Percentiles rank a stretch among this genome's conserved stretches.
Conservation (phyloP, 1,140 invertebrate species). For the Parapsyche elsis region DNA sequence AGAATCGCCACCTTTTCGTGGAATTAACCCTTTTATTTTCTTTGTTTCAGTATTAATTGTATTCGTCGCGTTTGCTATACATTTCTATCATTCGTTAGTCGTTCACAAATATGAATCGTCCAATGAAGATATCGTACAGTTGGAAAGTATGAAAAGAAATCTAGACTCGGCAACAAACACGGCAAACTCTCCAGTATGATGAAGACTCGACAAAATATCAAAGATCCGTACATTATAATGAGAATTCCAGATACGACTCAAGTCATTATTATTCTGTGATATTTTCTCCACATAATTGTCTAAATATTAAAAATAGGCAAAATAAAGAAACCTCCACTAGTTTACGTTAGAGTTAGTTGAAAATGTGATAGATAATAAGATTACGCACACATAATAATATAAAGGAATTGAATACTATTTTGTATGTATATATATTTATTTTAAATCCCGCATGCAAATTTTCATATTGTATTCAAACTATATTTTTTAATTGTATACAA, state of each 20-base stretch:
- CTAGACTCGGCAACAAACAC: conserved; percentile 71
- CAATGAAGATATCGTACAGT: conserved; percentile 74
- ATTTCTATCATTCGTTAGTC: conserved; percentile 90
- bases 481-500: too few relatives aligned
- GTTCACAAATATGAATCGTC: conserved; percentile 82
- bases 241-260: neutral
- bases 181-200: conserved; percentile 60
- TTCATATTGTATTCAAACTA: too few relatives aligned
- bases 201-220: neutral
- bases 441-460: too few relatives aligned
- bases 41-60: conserved; percentile 75
- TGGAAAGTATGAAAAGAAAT: conserved; percentile 78
- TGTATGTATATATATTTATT: too few relatives aligned
- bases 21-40: too few relatives aligned
- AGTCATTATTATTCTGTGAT: conserved; percentile 18
- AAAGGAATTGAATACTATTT: too few relatives aligned
- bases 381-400: too few relatives aligned
- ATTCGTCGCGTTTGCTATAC: conserved; percentile 88
- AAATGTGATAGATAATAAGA: too few relatives aligned
- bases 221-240: neutral
- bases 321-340: too few relatives aligned
- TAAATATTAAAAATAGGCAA: too few relatives aligned
- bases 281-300: neutral
- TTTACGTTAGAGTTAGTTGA: too few relatives aligned
- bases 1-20: neutral